These are phyloP conservation scores for Gambelia wislizenii DNA, from an alignment of 2,797 vertebrate genomes.

Conservation along the genomic window DNA sequence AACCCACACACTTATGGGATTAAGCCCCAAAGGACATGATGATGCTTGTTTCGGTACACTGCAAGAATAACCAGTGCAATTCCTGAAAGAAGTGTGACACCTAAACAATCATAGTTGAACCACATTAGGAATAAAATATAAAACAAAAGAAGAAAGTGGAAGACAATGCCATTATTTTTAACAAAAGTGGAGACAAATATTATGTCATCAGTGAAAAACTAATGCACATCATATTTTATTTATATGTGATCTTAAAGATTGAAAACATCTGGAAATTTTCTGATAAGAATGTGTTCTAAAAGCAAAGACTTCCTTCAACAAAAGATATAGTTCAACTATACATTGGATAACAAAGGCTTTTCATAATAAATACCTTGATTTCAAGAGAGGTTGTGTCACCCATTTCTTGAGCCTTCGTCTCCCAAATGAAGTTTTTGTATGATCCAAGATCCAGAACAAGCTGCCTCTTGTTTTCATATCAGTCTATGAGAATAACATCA, in stretches of 20 bases:
- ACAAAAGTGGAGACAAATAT: background rate
- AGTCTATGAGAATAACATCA: conserved; percentile 71
- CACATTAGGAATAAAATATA: background rate
- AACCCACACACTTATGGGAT: background rate
- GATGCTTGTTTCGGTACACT: background rate
- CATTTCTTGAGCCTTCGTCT: conserved; percentile 92
- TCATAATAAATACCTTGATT: conserved; percentile 79
- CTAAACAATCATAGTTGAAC: background rate
- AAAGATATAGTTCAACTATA: background rate
- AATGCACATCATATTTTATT: background rate
- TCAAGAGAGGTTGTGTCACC: conserved; percentile 91
- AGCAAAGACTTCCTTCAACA: background rate
- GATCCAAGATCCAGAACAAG: conserved; percentile 94
- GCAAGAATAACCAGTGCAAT: background rate
- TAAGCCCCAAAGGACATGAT: background rate
- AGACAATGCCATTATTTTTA: background rate
- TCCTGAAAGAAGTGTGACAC: fast-evolving
- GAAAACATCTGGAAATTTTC: background rate
- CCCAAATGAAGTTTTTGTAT: conserved; percentile 91
- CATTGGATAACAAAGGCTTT: background rate
- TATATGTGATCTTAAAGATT: background rate
- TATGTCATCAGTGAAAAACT: background rate
- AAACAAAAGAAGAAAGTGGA: background rate
- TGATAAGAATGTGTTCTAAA: background rate
- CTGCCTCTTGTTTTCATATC: conserved; percentile 87